These are phyloP conservation scores for Tringa solitaria DNA, from an alignment of 2,113 vertebrate genomes.

Conservation along the genomic window DNA sequence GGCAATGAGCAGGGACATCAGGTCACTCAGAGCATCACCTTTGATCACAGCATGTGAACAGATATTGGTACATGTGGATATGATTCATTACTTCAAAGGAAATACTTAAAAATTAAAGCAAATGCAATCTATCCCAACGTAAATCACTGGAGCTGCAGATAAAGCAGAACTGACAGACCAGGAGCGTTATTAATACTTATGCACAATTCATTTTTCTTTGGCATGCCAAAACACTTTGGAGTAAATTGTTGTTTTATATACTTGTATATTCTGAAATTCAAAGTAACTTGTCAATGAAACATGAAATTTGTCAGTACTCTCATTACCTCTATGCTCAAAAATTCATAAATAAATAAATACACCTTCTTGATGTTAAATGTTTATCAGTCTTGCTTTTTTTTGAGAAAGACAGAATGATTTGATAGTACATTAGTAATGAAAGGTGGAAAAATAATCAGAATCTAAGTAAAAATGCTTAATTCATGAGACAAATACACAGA, in stretches of 20 bases:
- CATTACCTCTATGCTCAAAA: neutral
- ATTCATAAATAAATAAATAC: conserved; percentile 4
- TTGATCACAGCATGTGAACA: neutral
- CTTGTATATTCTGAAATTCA: conserved; percentile 64
- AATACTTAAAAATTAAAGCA: neutral
- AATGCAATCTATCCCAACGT: neutral
- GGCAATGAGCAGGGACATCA: neutral
- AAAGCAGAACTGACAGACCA: neutral
- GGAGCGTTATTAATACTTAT: neutral
- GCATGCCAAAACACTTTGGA: conserved; percentile 29
- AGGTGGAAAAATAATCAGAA: conserved; percentile 40
- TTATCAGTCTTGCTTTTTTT: neutral
- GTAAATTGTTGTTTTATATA: conserved; percentile 56
- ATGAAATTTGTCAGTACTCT: conserved; percentile 41
- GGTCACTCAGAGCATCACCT: neutral
- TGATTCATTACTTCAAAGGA: neutral
- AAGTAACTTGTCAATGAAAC: conserved; percentile 65
- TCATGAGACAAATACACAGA: conserved; percentile 42
- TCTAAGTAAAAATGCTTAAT: conserved; percentile 52
- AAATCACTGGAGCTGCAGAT: neutral
- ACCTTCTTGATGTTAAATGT: neutral
- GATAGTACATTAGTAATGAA: conserved; percentile 6
- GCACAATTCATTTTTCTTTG: neutral
- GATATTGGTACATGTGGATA: neutral
- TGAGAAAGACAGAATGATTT: conserved; percentile 35